These are phyloP conservation scores for Gila orcuttii DNA, from an alignment of 2,113 vertebrate species.

Conservation along the genomic window DNA sequence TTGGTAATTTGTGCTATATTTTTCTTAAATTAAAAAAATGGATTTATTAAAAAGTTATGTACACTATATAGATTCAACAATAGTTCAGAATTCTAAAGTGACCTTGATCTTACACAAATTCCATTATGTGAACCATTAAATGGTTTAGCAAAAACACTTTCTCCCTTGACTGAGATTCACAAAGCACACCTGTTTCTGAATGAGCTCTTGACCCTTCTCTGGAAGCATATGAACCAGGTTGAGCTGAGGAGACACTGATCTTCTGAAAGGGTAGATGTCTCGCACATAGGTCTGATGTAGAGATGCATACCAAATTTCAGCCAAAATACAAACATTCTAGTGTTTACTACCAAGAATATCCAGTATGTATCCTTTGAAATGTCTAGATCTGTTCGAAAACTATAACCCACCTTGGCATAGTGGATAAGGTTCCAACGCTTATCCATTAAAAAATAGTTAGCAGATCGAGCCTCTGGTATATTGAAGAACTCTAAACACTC, in stretches of 20 bases:
- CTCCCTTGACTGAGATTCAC: background rate
- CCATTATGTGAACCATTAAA: background rate
- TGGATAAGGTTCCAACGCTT: conserved; percentile 99
- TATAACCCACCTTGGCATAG: conserved; percentile 87
- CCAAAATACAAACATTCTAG: background rate
- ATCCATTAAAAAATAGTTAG: conserved; percentile 98
- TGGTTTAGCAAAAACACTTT: background rate
- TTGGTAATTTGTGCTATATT: background rate
- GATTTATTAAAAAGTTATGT: background rate
- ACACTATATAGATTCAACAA: background rate
- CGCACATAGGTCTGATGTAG: conserved; percentile 89
- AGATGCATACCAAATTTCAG: background rate
- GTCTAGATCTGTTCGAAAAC: background rate
- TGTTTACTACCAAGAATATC: background rate
- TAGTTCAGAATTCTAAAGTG: background rate
- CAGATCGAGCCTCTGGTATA: conserved; percentile 93
- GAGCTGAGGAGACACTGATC: conserved; percentile 96
- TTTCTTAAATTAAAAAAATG: background rate
- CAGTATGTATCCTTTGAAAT: background rate
- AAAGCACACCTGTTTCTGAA: conserved; percentile 90
- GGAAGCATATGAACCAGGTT: conserved; percentile 97
- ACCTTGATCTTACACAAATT: background rate
- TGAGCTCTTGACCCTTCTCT: conserved; percentile 95
- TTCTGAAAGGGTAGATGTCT: conserved; percentile 96
- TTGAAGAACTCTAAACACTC: conserved; percentile 99